These are phyloP conservation scores for Caenorhabditis zanzibari DNA, from an alignment of 2,888 invertebrate genomes.

Conservation along the genomic window DNA sequence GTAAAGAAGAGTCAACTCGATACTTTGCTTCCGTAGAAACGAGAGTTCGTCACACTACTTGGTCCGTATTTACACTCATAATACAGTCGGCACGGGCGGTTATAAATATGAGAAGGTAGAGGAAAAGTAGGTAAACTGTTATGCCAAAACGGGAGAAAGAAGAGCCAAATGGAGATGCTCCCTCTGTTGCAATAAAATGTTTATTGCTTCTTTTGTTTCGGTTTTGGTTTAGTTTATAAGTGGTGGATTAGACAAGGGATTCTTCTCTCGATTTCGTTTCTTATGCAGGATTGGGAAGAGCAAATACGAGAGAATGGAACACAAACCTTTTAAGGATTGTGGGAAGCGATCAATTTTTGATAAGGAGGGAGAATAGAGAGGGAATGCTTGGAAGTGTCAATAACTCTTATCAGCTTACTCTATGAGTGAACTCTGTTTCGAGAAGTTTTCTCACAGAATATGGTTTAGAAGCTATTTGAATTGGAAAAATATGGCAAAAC, in stretches of 20 bases:
- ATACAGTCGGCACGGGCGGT: slow-evolving; percentile 36
- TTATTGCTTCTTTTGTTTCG: slow-evolving; percentile 38
- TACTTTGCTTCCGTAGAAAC: slow-evolving; percentile 20
- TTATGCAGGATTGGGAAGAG: slow-evolving; percentile 21
- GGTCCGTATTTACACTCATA: slow-evolving; percentile 60
- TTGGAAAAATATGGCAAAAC: not conserved
- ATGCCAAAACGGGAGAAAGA: slow-evolving; percentile 19
- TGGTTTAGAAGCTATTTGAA: not conserved
- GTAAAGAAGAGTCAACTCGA: slow-evolving; percentile 34
- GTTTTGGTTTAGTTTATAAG: slow-evolving; percentile 44
- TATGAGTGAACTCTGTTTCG: slow-evolving; percentile 13
- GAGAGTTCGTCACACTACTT: slow-evolving; percentile 56
- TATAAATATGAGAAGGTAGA: not conserved
- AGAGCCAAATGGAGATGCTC: slow-evolving; percentile 12
- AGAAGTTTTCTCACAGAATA: not conserved
- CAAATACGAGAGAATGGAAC: slow-evolving; percentile 22
- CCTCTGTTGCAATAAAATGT: slow-evolving; percentile 36
- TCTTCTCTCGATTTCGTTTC: slow-evolving; percentile 3
- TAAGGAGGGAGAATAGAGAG: not conserved
- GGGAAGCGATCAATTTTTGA: not conserved
- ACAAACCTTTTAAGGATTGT: slow-evolving; percentile 19
- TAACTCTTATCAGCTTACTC: slow-evolving; percentile 36
- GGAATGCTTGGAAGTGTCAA: slow-evolving; percentile 24
- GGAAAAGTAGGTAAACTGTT: slow-evolving; percentile 53
- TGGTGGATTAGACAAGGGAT: slow-evolving; percentile 49